Evolutionary conservation across 2,888 invertebrate species (phyloP).

Genomic region (Cheilosia vulpina): DNA sequence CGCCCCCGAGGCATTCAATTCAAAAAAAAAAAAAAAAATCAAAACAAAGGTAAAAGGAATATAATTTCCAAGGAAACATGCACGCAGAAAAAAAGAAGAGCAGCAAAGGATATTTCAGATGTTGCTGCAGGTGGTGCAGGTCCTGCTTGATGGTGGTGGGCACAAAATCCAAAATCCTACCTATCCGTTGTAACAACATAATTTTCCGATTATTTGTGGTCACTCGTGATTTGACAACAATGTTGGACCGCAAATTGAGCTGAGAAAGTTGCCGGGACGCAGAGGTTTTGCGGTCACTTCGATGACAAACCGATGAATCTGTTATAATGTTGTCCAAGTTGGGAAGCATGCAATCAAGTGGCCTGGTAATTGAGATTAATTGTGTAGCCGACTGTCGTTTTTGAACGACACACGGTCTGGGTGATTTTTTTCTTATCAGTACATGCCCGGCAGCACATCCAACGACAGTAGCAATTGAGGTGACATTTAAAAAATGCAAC

Average conservation of each 20-base stretch:
- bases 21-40: slow-evolving; percentile 33
- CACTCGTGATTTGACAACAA: slow-evolving; percentile 39
- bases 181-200: slow-evolving; percentile 29
- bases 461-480: too few species aligned
- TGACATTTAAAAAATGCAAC: too few species aligned
- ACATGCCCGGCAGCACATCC: too few species aligned
- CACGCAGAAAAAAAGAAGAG: slow-evolving; percentile 1
- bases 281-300: slow-evolving; percentile 23
- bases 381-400: too few species aligned
- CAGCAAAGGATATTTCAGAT: too few species aligned
- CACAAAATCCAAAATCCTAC: neutral
- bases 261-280: neutral
- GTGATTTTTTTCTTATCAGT: too few species aligned
- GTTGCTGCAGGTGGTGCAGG: slow-evolving; percentile 33
- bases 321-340: slow-evolving; percentile 3
- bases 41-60: slow-evolving; percentile 48
- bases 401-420: too few species aligned
- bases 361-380: too few species aligned
- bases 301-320: slow-evolving; percentile 54
- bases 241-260: slow-evolving; percentile 43
- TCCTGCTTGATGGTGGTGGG: neutral
- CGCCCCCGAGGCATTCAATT: slow-evolving; percentile 66
- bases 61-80: slow-evolving; percentile 4
- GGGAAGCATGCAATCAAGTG: slow-evolving; percentile 11
- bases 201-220: slow-evolving; percentile 52